phyloP scores from a whole-genome alignment of 2,113 vertebrate species.

The Cyrtonyx montezumae region DNA sequence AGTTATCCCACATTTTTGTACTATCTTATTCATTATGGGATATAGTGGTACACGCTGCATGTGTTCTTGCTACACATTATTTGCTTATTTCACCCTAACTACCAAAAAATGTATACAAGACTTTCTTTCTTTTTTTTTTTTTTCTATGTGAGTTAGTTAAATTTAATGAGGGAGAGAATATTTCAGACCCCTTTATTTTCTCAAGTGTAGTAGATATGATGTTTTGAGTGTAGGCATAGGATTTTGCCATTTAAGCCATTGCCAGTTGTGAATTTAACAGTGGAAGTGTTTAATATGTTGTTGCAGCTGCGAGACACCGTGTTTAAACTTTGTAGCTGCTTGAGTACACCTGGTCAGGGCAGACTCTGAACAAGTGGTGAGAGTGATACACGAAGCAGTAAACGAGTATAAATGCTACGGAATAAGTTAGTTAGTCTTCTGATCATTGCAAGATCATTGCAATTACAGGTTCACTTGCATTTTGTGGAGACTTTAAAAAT shows the following conservation, averaged over 20 bases:
- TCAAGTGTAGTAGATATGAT: not conserved
- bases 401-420: not conserved
- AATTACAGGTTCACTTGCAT: not conserved
- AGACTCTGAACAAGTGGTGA: not conserved
- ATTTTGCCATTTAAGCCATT: not conserved
- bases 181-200: not conserved
- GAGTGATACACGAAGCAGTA: not conserved
- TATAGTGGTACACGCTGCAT: not conserved
- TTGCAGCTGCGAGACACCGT: not conserved
- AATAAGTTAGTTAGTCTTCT: not conserved
- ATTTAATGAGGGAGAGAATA: not conserved
- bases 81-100: not conserved
- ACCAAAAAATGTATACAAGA: not conserved
- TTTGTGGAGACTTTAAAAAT: not conserved
- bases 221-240: not conserved
- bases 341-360: not conserved
- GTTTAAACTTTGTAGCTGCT: accelerated
- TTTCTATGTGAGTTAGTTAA: accelerated
- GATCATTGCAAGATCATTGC: not conserved
- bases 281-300: not conserved
- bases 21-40: not conserved
- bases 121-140: not conserved
- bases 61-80: not conserved
- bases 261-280: not conserved
- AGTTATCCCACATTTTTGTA: not conserved